phyloP scores from a whole-genome alignment of 53 echinoderm and acorn worm species.

The Holothuria leucospilota region DNA sequence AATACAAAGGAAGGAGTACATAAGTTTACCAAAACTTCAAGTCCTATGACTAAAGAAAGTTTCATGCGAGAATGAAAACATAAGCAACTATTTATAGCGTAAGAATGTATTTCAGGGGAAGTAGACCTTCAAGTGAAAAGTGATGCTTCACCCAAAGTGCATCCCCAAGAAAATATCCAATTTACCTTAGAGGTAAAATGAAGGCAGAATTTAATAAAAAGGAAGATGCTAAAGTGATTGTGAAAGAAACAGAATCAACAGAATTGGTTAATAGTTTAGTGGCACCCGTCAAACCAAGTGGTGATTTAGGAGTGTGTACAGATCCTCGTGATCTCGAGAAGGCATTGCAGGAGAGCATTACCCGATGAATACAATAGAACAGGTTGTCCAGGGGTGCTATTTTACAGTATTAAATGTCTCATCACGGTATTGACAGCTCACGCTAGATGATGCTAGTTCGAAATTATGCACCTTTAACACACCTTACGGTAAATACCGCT shows the following conservation, averaged over 20 bases:
- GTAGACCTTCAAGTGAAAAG: constrained; percentile 42
- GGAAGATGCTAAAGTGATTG: constrained; percentile 38
- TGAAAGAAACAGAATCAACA: constrained; percentile 16
- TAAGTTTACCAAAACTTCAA: background rate
- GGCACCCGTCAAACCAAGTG: constrained; percentile 44
- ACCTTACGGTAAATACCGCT: constrained; percentile 58
- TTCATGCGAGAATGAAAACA: constrained; percentile 3
- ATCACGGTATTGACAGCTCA: constrained; percentile 56
- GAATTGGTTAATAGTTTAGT: no score
- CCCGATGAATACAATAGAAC: constrained; percentile 45
- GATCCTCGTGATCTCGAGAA: constrained; percentile 55
- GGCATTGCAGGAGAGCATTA: constrained; percentile 60
- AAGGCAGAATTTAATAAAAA: constrained; percentile 32
- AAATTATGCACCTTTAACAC: no score
- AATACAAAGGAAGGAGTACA: no score
- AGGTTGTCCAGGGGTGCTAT: constrained; percentile 36
- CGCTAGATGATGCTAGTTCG: constrained; percentile 42
- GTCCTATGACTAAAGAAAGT: background rate
- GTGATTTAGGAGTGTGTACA: constrained; percentile 35
- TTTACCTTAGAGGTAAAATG: constrained; percentile 14
- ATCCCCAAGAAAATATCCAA: constrained; percentile 39
- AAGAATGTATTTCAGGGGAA: constrained; percentile 40
- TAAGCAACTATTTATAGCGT: constrained; percentile 1
- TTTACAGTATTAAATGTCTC: constrained; percentile 46
- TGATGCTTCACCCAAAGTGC: no score